These are phyloP conservation scores for Geophilus truncorum DNA, from an alignment of 2,888 invertebrate genomes.

Conservation along the genomic window DNA sequence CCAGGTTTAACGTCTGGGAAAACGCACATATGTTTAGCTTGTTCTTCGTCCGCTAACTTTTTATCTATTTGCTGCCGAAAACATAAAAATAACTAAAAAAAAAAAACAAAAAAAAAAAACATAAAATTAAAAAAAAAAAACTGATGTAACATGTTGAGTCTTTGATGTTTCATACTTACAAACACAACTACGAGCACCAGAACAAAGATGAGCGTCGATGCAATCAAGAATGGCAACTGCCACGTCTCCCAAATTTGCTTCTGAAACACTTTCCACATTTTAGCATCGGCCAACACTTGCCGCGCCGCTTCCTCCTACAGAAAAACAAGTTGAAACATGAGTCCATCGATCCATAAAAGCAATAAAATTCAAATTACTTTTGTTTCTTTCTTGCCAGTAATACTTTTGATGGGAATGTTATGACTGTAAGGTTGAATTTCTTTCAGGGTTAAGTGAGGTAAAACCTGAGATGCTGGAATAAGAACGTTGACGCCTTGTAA, in stretches of 20 bases:
- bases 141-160: too few species aligned
- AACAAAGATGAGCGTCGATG: constrained; percentile 34
- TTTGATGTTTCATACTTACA: too few species aligned
- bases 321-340: background rate
- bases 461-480: constrained; percentile 35
- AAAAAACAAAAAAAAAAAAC: background rate
- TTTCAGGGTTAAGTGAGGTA: constrained; percentile 33
- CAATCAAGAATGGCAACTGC: constrained; percentile 37
- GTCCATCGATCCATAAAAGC: background rate
- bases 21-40: constrained; percentile 36
- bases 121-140: background rate
- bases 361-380: constrained; percentile 28
- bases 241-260: constrained; percentile 38
- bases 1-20: constrained; percentile 40
- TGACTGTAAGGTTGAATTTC: background rate
- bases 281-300: constrained; percentile 33
- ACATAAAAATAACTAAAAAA: constrained; percentile 35
- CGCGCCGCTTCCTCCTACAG: constrained; percentile 34
- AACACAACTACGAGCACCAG: constrained; percentile 35
- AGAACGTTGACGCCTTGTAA: constrained; percentile 33
- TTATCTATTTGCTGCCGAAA: constrained; percentile 35
- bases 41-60: constrained; percentile 34
- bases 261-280: constrained; percentile 37
- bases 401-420: constrained; percentile 22
- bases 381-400: constrained; percentile 32